Percentiles rank a stretch among this genome's conserved stretches.
Conservation (phyloP, 2,888 invertebrate species). For the Tachystola acroxantha region DNA sequence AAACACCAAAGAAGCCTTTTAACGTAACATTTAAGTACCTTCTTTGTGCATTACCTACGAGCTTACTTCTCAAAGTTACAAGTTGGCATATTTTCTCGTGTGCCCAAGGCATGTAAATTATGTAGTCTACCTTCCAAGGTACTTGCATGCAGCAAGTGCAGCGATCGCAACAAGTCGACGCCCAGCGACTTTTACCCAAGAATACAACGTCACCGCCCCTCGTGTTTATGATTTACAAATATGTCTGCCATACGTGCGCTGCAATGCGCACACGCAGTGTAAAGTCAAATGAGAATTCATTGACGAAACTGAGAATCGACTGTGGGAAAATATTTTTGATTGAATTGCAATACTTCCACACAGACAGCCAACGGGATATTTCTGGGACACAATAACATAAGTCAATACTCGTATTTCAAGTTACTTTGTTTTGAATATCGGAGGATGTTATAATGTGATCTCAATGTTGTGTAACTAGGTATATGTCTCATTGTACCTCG, state of each 20-base stretch:
- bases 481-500: too few species aligned
- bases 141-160: constrained; percentile 7
- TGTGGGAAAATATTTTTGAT: constrained; percentile 38
- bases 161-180: background rate
- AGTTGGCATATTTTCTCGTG: constrained; percentile 9
- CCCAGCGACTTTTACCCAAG: background rate
- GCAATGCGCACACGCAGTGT: too few species aligned
- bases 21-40: too few species aligned
- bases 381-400: too few species aligned
- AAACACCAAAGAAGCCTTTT: too few species aligned
- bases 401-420: too few species aligned
- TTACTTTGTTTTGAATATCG: constrained; percentile 1
- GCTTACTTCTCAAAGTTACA: too few species aligned
- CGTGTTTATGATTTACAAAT: constrained; percentile 31
- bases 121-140: constrained; percentile 13
- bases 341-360: constrained; percentile 21
- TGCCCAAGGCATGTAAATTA: constrained; percentile 14
- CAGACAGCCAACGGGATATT: background rate
- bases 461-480: background rate
- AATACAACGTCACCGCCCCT: constrained; percentile 16
- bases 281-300: constrained; percentile 26
- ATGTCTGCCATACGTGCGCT: constrained; percentile 13
- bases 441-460: constrained; percentile 1
- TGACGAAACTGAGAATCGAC: constrained; percentile 31
- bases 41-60: too few species aligned